Evolutionary conservation across 2,797 vertebrate genomes (phyloP).

Genomic region (Carapus acus): DNA sequence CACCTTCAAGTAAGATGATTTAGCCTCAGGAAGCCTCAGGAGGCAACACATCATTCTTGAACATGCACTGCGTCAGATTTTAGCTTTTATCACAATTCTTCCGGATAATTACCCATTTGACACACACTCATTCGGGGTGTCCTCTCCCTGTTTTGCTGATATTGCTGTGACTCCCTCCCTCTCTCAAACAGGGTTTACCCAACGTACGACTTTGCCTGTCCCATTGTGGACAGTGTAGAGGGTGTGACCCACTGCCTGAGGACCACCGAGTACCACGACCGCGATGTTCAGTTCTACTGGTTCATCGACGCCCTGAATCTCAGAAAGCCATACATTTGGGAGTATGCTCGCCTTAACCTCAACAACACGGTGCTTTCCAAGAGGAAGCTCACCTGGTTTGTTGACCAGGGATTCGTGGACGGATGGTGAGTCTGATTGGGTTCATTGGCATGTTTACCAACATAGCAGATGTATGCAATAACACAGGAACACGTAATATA

Average conservation of each 20-base stretch:
- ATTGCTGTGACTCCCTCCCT: not conserved
- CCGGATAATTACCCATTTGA: too few relatives aligned
- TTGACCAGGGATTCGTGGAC: conserved; percentile 93
- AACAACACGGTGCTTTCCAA: conserved; percentile 98
- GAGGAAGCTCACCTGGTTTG: conserved; percentile 98
- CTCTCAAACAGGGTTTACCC: conserved; percentile 81
- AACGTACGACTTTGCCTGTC: conserved; percentile 96
- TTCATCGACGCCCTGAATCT: conserved; percentile 85
- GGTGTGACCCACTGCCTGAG: conserved; percentile 94
- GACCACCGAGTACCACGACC: conserved; percentile 97
- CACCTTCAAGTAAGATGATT: conserved; percentile 79
- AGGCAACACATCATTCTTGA: too few relatives aligned
- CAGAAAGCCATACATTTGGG: conserved; percentile 94
- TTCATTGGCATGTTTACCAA: not conserved
- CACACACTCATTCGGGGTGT: not conserved
- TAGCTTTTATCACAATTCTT: too few relatives aligned
- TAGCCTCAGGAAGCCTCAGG: too few relatives aligned
- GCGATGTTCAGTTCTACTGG: conserved; percentile 98
- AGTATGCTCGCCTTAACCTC: conserved; percentile 94
- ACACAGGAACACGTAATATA: too few relatives aligned
- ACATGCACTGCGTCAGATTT: too few relatives aligned
- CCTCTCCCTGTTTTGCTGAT: not conserved
- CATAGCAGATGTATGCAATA: too few relatives aligned
- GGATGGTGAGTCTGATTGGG: conserved; percentile 80
- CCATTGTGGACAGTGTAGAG: conserved; percentile 96